Evolutionary conservation across 2,888 invertebrate species (phyloP).

Genomic region (Zootermopsis nevadensis): DNA sequence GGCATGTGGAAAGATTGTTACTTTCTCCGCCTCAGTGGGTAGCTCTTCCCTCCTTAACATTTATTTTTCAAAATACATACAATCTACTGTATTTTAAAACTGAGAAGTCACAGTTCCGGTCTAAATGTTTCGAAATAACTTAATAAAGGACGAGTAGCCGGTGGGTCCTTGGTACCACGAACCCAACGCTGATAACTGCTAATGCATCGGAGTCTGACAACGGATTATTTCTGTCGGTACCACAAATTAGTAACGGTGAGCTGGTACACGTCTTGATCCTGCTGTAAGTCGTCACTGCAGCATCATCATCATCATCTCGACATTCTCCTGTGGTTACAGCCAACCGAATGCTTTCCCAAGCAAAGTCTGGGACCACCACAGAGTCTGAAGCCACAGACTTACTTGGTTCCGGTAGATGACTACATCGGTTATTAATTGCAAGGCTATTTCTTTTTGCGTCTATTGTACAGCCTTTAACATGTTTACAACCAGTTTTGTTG

Average conservation of each 20-base stretch:
- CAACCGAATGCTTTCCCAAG: neutral
- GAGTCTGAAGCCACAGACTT: neutral
- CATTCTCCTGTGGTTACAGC: neutral
- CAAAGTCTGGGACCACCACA: neutral
- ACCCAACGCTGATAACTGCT: neutral
- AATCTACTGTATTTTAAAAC: too few relatives aligned
- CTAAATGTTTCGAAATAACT: too few relatives aligned
- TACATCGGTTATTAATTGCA: slow-evolving; percentile 16
- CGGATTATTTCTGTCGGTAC: neutral
- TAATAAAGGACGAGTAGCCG: too few relatives aligned
- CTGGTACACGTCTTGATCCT: too few relatives aligned
- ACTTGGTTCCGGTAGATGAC: slow-evolving; percentile 8
- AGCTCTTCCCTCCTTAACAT: too few relatives aligned
- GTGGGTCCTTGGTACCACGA: too few relatives aligned
- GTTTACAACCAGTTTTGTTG: too few relatives aligned
- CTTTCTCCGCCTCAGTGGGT: too few relatives aligned
- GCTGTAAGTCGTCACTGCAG: neutral
- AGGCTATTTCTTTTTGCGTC: neutral
- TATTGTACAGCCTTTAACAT: too few relatives aligned
- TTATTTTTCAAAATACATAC: too few relatives aligned
- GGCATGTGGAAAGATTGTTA: too few relatives aligned
- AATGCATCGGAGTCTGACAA: neutral
- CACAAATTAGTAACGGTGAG: neutral
- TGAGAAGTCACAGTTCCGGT: too few relatives aligned
- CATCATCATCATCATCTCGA: neutral